Base-by-base conservation (phyloP, 2,797 vertebrate species). In the Bucorvus abyssinicus region DNA sequence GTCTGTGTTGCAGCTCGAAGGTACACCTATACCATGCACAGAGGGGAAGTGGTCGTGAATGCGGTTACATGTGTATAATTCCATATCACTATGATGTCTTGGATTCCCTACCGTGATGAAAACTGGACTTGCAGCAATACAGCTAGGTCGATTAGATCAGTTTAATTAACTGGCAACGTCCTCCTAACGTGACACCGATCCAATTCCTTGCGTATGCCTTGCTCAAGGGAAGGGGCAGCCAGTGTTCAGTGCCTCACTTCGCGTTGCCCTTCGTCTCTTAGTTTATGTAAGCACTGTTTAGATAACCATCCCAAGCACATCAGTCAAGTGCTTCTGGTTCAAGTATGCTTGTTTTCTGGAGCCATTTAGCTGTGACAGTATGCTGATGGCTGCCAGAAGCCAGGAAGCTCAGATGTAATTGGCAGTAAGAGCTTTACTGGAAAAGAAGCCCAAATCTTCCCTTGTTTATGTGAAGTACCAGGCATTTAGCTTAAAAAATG, bases 381-480 rank as follows among this genome's bases (percentile, higher is more conserved):
- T 7, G 22, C 36, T 55, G 40, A 36, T 42, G 52, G 68, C 45
- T 93, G 76, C 73, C 85, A 89, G 87, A 70, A 73, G 40, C 74
- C 63, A 69, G 55, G 69, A 78, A 75, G 56, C 26, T 69, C 2
- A 1, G 49, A 61, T 86, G 30, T 57, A 65, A 65, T 21, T 84
- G 61, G 59, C 70, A 69, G 40, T 65, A 63, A 71, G 38, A 63
- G n/a, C 42, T 88, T 88, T 86, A 73, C 83, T 93, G 90, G 85
- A 91, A 90, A 56, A 67, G 52, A 73, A 53, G 36, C n/a, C 26
- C 32, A 60, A 74, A 85, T 80, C 24, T 73, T 18, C 50, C 63
- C 47, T 45, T 93, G 70, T 95, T 96, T 85, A 76, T 94, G 70
- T 71, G 52, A 83, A 87, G 61, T 78, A 74, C 71, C 40, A 87